These are phyloP conservation scores for Harpagoxenus sublaevis DNA, from an alignment of 2,888 invertebrate genomes.

Conservation along the genomic window DNA sequence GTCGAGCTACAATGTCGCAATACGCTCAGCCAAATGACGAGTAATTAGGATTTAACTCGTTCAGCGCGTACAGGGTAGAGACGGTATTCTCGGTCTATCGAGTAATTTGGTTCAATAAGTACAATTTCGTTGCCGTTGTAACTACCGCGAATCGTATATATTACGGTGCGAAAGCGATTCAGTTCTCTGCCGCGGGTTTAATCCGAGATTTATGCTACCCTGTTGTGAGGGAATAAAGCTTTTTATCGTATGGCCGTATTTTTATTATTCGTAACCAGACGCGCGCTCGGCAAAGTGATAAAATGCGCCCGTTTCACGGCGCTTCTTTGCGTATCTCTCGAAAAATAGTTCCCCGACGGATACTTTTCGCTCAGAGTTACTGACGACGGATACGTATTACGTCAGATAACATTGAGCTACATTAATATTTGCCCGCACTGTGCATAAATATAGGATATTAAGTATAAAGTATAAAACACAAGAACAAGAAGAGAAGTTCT, in stretches of 20 bases:
- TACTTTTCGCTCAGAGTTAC: slow-evolving; percentile 36
- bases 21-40: slow-evolving; percentile 59
- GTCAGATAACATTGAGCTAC: slow-evolving; percentile 6
- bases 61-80: slow-evolving; percentile 55
- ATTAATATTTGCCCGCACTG: slow-evolving; percentile 1
- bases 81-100: slow-evolving; percentile 55
- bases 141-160: slow-evolving; percentile 30
- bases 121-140: slow-evolving; percentile 23
- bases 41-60: slow-evolving; percentile 68
- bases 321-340: slow-evolving; percentile 21
- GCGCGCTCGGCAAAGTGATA: slow-evolving; percentile 30
- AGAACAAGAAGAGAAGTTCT: background rate
- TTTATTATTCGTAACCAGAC: slow-evolving; percentile 46
- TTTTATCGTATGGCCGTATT: slow-evolving; percentile 27
- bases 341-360: slow-evolving; percentile 29
- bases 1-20: slow-evolving; percentile 42
- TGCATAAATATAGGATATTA: background rate
- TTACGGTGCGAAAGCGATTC: slow-evolving; percentile 53
- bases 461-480: background rate
- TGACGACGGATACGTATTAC: background rate
- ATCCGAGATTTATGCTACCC: slow-evolving; percentile 48
- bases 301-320: background rate
- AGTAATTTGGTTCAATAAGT: slow-evolving; percentile 60
- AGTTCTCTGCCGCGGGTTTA: slow-evolving; percentile 55
- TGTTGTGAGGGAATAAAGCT: slow-evolving; percentile 28